phyloP scores from a whole-genome alignment of 2,888 invertebrate genomes.

The Dichetophora obliterata region DNA sequence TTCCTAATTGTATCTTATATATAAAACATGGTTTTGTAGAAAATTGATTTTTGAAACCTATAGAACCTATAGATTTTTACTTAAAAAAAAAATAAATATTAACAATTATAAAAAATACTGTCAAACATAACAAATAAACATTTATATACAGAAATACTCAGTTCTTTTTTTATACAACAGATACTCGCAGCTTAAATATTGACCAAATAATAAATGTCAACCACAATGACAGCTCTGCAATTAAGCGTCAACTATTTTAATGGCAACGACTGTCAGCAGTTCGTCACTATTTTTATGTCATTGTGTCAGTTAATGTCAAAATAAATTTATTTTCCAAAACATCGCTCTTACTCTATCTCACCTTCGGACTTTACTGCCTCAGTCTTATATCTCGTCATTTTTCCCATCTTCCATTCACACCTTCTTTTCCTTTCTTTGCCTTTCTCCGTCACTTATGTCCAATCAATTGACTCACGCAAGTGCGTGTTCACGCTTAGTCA shows the following conservation, averaged over 20 bases:
- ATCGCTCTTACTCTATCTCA: background rate
- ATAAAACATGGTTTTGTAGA: too few species aligned
- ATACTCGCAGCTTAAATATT: too few species aligned
- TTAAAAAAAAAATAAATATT: too few species aligned
- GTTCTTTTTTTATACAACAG: too few species aligned
- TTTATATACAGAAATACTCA: too few species aligned
- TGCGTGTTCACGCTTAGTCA: constrained; percentile 49
- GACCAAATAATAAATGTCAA: too few species aligned
- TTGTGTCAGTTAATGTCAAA: constrained; percentile 7
- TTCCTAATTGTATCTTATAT: too few species aligned
- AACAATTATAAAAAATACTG: too few species aligned
- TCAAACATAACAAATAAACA: too few species aligned
- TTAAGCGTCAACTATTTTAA: background rate
- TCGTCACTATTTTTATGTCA: background rate
- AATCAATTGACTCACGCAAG: constrained; percentile 5
- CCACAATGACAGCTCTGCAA: too few species aligned
- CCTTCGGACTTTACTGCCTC: background rate
- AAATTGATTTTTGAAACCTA: too few species aligned
- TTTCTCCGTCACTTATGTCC: background rate
- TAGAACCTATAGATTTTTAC: too few species aligned
- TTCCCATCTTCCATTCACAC: background rate
- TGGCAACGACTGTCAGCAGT: background rate
- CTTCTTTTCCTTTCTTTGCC: background rate
- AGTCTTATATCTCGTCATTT: background rate
- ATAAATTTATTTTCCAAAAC: background rate